A percentile compares a stretch with the other conserved stretches of the same genome.
These are phyloP conservation scores for Hippopotamus amphibius DNA, from an alignment of 2,113 vertebrate genomes.

Conservation along the genomic window DNA sequence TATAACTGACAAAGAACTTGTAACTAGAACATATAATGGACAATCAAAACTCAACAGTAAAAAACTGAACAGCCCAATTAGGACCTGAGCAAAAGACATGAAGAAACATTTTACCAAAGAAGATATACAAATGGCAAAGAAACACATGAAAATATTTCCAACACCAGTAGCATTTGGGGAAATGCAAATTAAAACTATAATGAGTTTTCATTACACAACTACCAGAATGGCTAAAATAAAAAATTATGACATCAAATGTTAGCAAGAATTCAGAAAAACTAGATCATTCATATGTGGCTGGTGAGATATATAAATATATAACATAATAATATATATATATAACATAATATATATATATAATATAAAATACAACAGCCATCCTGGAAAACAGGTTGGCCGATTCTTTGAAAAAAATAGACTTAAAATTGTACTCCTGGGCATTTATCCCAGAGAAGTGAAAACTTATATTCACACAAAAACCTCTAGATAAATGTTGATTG, in stretches of 20 bases:
- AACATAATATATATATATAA: no score
- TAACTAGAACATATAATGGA: not conserved
- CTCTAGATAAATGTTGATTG: not conserved
- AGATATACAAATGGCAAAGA: not conserved
- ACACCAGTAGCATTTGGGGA: not conserved
- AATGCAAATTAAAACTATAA: not conserved
- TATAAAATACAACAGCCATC: not conserved
- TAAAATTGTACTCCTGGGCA: not conserved
- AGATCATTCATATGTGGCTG: not conserved
- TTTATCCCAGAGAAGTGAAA: not conserved
- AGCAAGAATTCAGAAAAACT: not conserved
- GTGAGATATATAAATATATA: no score
- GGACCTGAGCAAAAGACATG: not conserved
- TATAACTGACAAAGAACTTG: not conserved
- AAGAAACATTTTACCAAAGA: not conserved
- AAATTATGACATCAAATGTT: not conserved
- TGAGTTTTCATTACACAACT: not conserved
- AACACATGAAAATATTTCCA: not conserved
- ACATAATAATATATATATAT: no score
- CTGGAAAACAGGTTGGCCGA: not conserved
- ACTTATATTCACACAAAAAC: not conserved
- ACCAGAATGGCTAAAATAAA: slow-evolving; percentile 14
- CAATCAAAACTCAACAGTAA: not conserved
- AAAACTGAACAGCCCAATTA: not conserved
- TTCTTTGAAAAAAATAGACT: not conserved